Percentiles rank a stretch among this genome's conserved stretches.
Evolutionary conservation across 2,113 vertebrate genomes (phyloP).

Genomic region (Speoplatyrhinus poulsoni): DNA sequence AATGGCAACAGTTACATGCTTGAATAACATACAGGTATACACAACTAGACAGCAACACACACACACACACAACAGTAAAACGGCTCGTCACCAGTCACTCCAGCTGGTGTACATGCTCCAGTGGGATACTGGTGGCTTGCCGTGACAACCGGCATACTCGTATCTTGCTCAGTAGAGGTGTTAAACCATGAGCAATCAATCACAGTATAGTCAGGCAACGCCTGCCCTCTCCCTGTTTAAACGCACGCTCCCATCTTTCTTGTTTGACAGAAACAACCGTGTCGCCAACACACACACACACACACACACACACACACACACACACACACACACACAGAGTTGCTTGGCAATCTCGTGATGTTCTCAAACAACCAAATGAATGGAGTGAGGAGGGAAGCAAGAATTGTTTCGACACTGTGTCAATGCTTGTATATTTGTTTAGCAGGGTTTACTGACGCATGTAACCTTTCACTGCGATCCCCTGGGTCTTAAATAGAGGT

Average conservation of each 20-base stretch:
- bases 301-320: no score
- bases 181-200: conserved; percentile 2
- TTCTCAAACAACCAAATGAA: neutral
- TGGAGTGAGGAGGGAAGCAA: conserved; percentile 10
- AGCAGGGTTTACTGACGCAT: conserved; percentile 10
- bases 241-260: neutral
- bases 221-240: no score
- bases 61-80: neutral
- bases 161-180: conserved; percentile 14
- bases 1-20: conserved; percentile 9
- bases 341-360: neutral
- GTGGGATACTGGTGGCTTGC: conserved; percentile 18
- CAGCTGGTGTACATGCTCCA: conserved; percentile 30
- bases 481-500: conserved; percentile 34
- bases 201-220: no score
- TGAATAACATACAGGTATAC: neutral
- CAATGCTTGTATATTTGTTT: conserved; percentile 6
- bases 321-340: neutral
- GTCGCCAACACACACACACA: neutral
- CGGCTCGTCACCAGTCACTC: neutral
- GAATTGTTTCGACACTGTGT: neutral
- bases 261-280: neutral
- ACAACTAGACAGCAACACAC: neutral
- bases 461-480: conserved; percentile 5
- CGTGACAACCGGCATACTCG: conserved; percentile 34